Base-by-base conservation (phyloP, 2,113 vertebrate species). In the Eleginops maclovinus region DNA sequence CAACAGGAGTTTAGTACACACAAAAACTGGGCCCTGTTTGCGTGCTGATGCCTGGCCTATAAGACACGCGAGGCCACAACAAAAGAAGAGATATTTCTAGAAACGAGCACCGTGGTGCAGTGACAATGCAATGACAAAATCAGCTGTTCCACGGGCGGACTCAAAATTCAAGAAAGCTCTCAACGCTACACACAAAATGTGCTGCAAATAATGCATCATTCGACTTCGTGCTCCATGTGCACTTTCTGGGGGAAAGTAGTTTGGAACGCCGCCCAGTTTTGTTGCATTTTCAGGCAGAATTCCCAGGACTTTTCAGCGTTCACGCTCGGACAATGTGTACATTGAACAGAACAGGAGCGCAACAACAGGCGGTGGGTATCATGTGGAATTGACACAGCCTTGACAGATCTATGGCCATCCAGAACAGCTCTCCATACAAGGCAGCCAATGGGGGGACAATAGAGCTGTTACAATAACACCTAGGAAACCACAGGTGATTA, bases 161-260 rank as follows among this genome's bases (percentile, higher is more conserved):
- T 85, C 64, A 53, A 50, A 88, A 85, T 88, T 88, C 81, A 88
- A 86, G 82, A 88, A 75, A 75, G 72, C 63, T 88, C 85, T 71
- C 17, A 60, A 63, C 50, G 5, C 43, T 81, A 7, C 19, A 10
- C 72, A 74, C 49, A 47, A 73, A 68, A 76, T 68, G 62, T 64
- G 71, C 46, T 17, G 12, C 75, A 68, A 68, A 89, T 62, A 77
- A 81, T 51, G 75, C 67, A 19, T 68, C 71, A 28, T 76, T 83
- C 83, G 63, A 90, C 82, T 81, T 51, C 15, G 50, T 65, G 84
- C 78, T 75, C 77, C 50, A 71, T 64, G 40, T 64, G 73, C 51
- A 36, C 58, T 77, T 85, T 86, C 65, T 59, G 40, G 54, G 26
- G 15, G 61, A 56, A 58, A 67, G 68, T 13, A n/a, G 73, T 77